Evolutionary conservation across 1,140 invertebrate genomes (phyloP), one percentile per base, ranked within the genome.

Genomic region (Metopolophium dirhodum): DNA sequence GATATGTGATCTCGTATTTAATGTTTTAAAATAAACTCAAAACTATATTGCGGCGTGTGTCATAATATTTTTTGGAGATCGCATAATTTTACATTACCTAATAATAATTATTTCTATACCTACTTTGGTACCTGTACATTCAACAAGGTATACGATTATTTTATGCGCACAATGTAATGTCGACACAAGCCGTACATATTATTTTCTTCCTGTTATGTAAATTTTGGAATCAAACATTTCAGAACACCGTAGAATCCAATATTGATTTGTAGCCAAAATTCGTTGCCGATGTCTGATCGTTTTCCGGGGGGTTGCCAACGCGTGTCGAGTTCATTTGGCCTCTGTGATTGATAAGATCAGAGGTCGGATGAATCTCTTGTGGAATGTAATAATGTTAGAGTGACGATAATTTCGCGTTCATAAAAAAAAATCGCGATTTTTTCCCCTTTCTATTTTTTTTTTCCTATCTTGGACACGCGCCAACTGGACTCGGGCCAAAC

Each of bases 191-290:
- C 4, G 30, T 68, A n/a, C 11, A 68, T 22, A n/a, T 68, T 77
- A 6, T 23, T 45, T 86, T 45, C 9, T 86, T 86, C 18, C n/a
- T 88, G 18, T 87, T 9, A 26, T 85, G 37, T 85, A 37, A 37
- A 23, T 37, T 85, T 85, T 45, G 8, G 22, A 45, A 45, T 51
- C 20, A 37, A 20, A 89, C 35, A 54, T 87, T 88, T 51, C 23
- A 54, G 49, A 57, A 89, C 11, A 23, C 35, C 51, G 37, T 54
- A 57, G 20, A 41, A 57, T 57, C 35, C 41, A n/a, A 77, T 41
- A 92, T 92, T 92, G 91, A 85, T 92, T 92, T 92, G 77, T n/a
- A 41, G 91, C 91, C 91, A 92, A 92, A 82, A 82, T 82, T 49
- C 20, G 47, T 47, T 92, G 45, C 47, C 77, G 47, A 83, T 83